Evolutionary conservation across 2,113 vertebrate genomes (phyloP).

Genomic region (Calyptommatus sinebrachiatus): DNA sequence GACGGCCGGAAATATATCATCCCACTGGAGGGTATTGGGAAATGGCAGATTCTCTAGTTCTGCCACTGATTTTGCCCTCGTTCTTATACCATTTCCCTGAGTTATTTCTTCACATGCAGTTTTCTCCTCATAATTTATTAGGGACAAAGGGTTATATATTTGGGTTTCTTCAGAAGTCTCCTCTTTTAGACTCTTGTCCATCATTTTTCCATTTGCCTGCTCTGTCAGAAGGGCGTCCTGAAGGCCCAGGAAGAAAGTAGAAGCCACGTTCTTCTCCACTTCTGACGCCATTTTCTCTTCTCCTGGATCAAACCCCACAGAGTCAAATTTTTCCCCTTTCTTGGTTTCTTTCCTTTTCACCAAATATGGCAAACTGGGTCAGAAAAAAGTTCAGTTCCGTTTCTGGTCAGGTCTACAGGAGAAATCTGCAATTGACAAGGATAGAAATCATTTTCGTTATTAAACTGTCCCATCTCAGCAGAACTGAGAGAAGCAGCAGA

Average conservation of each 20-base stretch:
- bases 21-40: background rate
- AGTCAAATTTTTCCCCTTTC: background rate
- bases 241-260: background rate
- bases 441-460: background rate
- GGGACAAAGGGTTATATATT: background rate
- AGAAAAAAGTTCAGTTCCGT: background rate
- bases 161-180: background rate
- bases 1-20: background rate
- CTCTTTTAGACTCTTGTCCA: background rate
- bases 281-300: background rate
- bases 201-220: background rate
- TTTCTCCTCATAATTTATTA: background rate
- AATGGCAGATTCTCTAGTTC: background rate
- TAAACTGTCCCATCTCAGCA: background rate
- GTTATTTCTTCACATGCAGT: no score
- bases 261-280: background rate
- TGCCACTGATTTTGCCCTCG: accelerated
- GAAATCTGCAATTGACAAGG: background rate
- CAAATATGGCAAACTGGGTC: background rate
- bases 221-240: background rate
- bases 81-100: accelerated
- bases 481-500: no score
- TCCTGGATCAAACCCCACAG: background rate
- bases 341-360: background rate
- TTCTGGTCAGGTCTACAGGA: background rate